phyloP scores from a whole-genome alignment of 1,140 invertebrate genomes.

The Conopomorpha cramerella region DNA sequence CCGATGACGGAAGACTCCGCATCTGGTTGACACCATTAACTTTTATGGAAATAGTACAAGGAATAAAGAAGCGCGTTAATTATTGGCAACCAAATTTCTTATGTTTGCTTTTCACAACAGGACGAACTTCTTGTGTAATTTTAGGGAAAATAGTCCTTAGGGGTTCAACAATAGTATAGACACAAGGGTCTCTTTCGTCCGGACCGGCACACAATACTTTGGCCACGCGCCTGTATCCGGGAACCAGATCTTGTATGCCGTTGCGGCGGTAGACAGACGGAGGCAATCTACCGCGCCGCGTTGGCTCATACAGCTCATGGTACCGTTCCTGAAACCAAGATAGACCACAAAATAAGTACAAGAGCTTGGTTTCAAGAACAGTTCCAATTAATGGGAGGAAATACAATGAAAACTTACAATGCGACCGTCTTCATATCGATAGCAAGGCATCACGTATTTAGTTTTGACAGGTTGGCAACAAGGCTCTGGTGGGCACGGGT shows the following conservation, averaged over 20 bases:
- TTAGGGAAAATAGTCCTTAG: constrained; percentile 21
- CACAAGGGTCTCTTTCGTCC: constrained; percentile 11
- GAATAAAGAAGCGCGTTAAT: too few relatives aligned
- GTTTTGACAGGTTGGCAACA: constrained; percentile 28
- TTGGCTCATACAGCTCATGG: constrained; percentile 20
- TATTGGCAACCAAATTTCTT: too few relatives aligned
- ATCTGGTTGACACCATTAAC: constrained; percentile 34
- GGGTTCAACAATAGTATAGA: constrained; percentile 31
- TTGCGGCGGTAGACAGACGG: constrained; percentile 36
- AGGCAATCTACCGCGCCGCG: constrained; percentile 33
- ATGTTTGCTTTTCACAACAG: constrained; percentile 23
- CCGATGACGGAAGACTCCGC: constrained; percentile 30
- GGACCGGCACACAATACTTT: constrained; percentile 26
- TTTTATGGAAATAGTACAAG: too few relatives aligned
- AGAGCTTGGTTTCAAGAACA: constrained; percentile 21
- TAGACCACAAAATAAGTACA: constrained; percentile 10
- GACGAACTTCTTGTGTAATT: constrained; percentile 28
- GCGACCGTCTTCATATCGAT: constrained; percentile 46
- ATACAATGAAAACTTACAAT: constrained; percentile 28
- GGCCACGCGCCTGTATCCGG: constrained; percentile 37
- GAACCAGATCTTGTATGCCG: constrained; percentile 43
- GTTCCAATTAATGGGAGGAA: background rate
- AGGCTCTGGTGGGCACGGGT: constrained; percentile 14
- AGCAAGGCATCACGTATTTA: constrained; percentile 48
- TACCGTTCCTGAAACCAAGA: constrained; percentile 54